Evolutionary conservation across 2,888 invertebrate species (phyloP).

Genomic region (Athalia circularis): DNA sequence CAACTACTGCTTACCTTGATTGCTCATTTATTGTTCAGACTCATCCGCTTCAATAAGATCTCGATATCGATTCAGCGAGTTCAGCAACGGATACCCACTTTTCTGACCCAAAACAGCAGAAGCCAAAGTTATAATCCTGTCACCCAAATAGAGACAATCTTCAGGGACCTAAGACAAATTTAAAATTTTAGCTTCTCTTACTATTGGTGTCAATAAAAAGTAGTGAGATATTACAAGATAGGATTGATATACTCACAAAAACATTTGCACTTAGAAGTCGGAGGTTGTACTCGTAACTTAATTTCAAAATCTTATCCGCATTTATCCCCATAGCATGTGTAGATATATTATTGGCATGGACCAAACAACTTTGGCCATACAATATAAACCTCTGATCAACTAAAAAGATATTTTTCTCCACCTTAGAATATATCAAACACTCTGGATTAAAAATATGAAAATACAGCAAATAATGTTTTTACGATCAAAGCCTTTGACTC

Average conservation of each 20-base stretch:
- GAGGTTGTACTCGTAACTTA: slow-evolving; percentile 65
- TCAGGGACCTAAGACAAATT: slow-evolving; percentile 56
- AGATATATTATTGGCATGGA: slow-evolving; percentile 63
- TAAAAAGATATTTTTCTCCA: slow-evolving; percentile 52
- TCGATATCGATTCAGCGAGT: background rate
- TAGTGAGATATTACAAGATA: background rate
- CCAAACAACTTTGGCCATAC: slow-evolving; percentile 62
- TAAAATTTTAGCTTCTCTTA: slow-evolving; percentile 3
- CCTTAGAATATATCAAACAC: slow-evolving; percentile 27
- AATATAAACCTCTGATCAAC: slow-evolving; percentile 65
- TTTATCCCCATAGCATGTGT: slow-evolving; percentile 58
- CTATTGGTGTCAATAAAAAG: background rate
- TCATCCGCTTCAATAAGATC: background rate
- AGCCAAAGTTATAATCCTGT: slow-evolving; percentile 63
- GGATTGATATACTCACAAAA: slow-evolving; percentile 58
- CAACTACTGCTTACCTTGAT: slow-evolving; percentile 15
- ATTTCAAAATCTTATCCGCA: slow-evolving; percentile 56
- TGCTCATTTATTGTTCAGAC: slow-evolving; percentile 27
- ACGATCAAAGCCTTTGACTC: too few relatives aligned
- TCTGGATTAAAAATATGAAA: slow-evolving; percentile 45
- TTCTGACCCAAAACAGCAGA: slow-evolving; percentile 62
- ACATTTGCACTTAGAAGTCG: slow-evolving; percentile 63
- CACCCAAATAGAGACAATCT: slow-evolving; percentile 58
- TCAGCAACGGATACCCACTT: slow-evolving; percentile 60
- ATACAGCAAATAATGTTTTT: background rate